These are phyloP conservation scores for Lichenostomus cassidix DNA, from an alignment of 2,113 vertebrate species.

Conservation along the genomic window DNA sequence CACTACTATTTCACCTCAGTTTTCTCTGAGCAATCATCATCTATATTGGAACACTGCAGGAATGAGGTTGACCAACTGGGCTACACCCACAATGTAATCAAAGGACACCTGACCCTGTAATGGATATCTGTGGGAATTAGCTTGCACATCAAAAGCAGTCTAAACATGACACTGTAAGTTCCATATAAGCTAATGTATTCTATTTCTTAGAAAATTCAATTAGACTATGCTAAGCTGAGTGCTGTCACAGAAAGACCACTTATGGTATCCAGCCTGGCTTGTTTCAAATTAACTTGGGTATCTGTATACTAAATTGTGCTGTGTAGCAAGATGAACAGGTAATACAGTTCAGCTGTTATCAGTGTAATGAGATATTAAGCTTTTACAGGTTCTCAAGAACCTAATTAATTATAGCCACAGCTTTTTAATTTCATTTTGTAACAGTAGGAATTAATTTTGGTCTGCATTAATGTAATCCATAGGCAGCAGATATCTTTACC, in stretches of 20 bases:
- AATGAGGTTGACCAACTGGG: neutral
- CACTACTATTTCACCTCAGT: neutral
- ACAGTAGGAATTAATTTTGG: slow-evolving; percentile 11
- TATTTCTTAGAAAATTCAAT: slow-evolving; percentile 31
- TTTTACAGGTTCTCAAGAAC: slow-evolving; percentile 24
- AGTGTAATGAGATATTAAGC: slow-evolving; percentile 13
- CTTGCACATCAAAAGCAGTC: neutral
- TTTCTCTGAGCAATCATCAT: neutral
- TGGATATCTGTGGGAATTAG: slow-evolving; percentile 16
- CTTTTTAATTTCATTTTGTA: slow-evolving; percentile 30
- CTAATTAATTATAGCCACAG: slow-evolving; percentile 4
- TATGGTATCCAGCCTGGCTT: neutral
- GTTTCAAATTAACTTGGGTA: slow-evolving; percentile 31
- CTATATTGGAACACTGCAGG: neutral
- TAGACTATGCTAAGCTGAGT: neutral
- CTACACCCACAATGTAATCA: neutral
- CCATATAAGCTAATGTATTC: slow-evolving; percentile 1
- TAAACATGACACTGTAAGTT: slow-evolving; percentile 24
- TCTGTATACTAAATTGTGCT: slow-evolving; percentile 34
- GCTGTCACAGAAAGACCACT: neutral
- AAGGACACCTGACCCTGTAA: neutral
- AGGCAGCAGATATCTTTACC: neutral
- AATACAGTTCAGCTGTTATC: slow-evolving; percentile 5
- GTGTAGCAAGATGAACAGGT: slow-evolving; percentile 4
- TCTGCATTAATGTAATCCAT: slow-evolving; percentile 9